Base-by-base conservation (phyloP, 2,888 invertebrate species). In the Invenusta paracnida region DNA sequence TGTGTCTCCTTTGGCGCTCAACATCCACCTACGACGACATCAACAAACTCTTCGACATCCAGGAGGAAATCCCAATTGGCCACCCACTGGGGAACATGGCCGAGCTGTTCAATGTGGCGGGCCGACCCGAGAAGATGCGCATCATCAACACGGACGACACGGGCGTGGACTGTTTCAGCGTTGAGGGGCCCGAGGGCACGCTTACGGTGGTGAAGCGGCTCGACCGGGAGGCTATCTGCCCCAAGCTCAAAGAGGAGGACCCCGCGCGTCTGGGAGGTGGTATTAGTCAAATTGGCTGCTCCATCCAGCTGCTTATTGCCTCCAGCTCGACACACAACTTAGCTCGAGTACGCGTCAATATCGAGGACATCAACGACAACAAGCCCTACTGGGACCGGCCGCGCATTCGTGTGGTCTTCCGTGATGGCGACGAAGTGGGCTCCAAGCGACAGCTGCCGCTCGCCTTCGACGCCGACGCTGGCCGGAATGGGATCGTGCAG, bases 351-450 rank as follows among this genome's bases (percentile, higher is more conserved):
- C 66, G 31, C 27, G 48, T 83, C 5, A 48, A 83, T 27, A 31
- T 83, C n/a, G 83, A 83, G 23, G 83, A 83, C 31, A n/a, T 83
- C 83, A 83, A 83, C 48, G 83, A 83, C 48, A 30, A 83, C 48
- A 31, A 30, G 48, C 83, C 83, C 30, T 30, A 83, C 13, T 83
- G 83, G 83, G 48, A 83, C 30, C 30, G 30, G 1, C 30, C n/a
- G 27, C 27, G 27, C 5, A 27, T 23, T 29, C 30, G 31, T 27
- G 83, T 83, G 66, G 11, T 30, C 27, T 83, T 83, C 48, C 29
- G 48, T 29, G 83, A 83, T 30, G 83, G 83, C 2, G 83, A 83
- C 5, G 31, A 83, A 17, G 31, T 48, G 5, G 83, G 83, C 30
- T 31, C 23, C 25, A n/a, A 48, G 2, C 30, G 48, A 30, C 28